These are phyloP conservation scores for Rhabdomys pumilio DNA, from an alignment of 2,797 vertebrate genomes.

Conservation along the genomic window DNA sequence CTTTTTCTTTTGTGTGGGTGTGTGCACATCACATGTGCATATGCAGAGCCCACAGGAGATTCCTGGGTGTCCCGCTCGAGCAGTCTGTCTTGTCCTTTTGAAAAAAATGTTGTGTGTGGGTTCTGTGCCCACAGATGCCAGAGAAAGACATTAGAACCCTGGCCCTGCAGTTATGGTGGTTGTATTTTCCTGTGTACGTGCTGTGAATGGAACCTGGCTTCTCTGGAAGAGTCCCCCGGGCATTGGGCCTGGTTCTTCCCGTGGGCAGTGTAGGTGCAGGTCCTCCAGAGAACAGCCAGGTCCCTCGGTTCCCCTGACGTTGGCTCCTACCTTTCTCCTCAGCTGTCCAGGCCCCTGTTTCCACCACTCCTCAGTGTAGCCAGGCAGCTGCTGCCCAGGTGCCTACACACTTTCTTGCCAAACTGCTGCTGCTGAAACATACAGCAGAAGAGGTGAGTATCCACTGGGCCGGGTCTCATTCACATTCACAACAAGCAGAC, in stretches of 20 bases:
- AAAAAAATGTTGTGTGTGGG: not conserved
- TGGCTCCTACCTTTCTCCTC: not conserved
- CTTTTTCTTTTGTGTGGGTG: not conserved
- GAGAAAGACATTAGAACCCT: not conserved
- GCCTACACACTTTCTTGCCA: conserved; percentile 87
- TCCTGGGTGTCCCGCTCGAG: not conserved
- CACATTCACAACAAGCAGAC: not conserved
- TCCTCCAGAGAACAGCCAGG: not conserved
- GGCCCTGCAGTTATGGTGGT: not conserved
- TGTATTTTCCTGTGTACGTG: not conserved
- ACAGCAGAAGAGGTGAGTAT: conserved; percentile 91
- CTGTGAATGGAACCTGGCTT: not conserved
- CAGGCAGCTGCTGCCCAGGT: conserved; percentile 57
- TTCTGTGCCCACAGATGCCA: not conserved
- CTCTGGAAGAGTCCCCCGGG: not conserved
- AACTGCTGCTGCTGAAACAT: conserved; percentile 91
- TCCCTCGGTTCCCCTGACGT: rapidly evolving
- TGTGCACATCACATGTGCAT: not conserved
- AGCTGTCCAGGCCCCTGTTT: not conserved
- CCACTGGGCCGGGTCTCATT: not conserved
- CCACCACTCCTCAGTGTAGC: not conserved
- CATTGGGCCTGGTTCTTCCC: not conserved
- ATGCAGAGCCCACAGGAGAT: not conserved
- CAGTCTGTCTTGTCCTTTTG: not conserved
- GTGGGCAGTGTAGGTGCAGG: rapidly evolving